Evolutionary conservation across 2,113 vertebrate genomes (phyloP).

Genomic region (Vidua chalybeata): DNA sequence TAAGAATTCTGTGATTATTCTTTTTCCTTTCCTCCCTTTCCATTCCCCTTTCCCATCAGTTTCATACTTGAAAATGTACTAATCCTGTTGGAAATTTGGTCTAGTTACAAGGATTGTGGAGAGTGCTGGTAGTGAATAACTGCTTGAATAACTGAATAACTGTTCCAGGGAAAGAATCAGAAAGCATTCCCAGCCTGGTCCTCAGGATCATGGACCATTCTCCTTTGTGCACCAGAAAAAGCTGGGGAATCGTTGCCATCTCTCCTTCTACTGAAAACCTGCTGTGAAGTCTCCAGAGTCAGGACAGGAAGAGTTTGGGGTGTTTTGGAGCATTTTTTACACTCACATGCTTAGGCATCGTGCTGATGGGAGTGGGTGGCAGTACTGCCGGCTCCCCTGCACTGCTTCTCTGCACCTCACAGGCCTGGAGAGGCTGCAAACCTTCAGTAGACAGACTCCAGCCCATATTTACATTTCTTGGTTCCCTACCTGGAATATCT

Average conservation of each 20-base stretch:
- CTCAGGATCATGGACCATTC: neutral
- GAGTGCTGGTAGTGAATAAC: neutral
- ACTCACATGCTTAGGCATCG: rapidly evolving
- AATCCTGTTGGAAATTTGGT: neutral
- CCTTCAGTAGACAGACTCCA: neutral
- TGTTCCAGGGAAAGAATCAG: neutral
- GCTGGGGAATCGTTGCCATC: rapidly evolving
- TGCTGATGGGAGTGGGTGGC: neutral
- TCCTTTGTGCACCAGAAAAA: neutral
- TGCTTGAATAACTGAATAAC: neutral
- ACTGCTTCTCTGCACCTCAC: neutral
- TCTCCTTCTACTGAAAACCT: neutral
- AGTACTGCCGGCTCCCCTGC: neutral
- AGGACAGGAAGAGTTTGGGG: neutral
- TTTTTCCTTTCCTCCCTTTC: neutral
- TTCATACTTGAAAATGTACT: neutral
- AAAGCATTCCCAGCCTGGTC: neutral
- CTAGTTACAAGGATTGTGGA: neutral
- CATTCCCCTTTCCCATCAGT: neutral
- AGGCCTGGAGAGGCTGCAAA: neutral
- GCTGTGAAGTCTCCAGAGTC: neutral
- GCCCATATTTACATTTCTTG: neutral
- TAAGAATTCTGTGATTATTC: neutral
- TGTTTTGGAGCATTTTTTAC: neutral
- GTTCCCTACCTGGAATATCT: neutral